Base-by-base conservation (phyloP, 2,888 invertebrate genomes). In the Parnassius apollo region DNA sequence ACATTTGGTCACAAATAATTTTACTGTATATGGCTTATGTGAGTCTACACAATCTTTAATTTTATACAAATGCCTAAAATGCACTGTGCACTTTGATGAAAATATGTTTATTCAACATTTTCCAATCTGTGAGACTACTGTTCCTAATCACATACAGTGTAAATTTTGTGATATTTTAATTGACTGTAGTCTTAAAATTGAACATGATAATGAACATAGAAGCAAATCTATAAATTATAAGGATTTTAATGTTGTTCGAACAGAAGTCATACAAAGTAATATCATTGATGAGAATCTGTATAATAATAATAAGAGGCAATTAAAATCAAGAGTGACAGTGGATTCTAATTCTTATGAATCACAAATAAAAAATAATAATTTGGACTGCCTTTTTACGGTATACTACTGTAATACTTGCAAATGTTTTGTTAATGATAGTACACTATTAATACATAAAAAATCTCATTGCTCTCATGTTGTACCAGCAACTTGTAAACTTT, bases 51-150 rank as follows among this genome's bases (percentile, higher is more conserved):
- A 72, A 9, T 64, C 65, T 46, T 70, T 71, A 63, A 65, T 83
- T 59, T 71, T 88, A 63, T 85, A 77, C 63, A 80, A 78, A 67
- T 87, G 88, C 73, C 68, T 76, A 3, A 81, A 78, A 65, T 88
- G 88, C 71, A 66, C 75, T 44, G 74, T 82, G 22, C 81, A 86
- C 73, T 86, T 82, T 63, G 72, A 69, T 61, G 83, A 85, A 75
- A 69, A 74, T 35, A 74, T 69, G 61, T 81, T 79, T 68, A 65
- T 76, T 12, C 54, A 68, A 50, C 88, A 88, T 68, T 75, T 69
- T 68, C 22, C 64, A 56, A 66, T 66, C 44, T 88, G 88, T 71
- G 78, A 71, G 53, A 64, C 59, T 42, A 68, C 71, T 65, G 65
- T 71, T 53, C 69, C 69, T 9, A 67, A 76, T 45, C 78, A 80